Base-by-base conservation (phyloP, 2,113 vertebrate species). In the Lasiurus cinereus region DNA sequence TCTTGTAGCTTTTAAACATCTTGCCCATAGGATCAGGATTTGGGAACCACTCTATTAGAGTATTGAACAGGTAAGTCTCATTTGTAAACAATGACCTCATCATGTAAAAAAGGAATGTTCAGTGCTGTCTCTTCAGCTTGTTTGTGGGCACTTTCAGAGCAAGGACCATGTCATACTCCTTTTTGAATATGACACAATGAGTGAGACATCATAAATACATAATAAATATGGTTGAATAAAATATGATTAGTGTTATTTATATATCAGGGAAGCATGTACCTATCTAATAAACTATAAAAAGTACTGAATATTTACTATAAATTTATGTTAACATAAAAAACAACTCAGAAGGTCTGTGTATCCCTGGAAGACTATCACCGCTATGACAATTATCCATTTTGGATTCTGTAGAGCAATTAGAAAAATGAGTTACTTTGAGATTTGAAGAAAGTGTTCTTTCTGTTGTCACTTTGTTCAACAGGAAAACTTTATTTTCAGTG, bases 201-300 rank as follows among this genome's bases (percentile, higher is more conserved):
- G 70, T 83, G 87, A 84, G 24, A 62, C 59, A 69, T 78, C 62
- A 13, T 56, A 96, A 95, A 59, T 91, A 50, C 22, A 80, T 91
- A 89, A 77, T 77, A 88, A 95, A 88, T 85, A 50, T 74, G 54
- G 50, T 94, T 88, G 52, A 80, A 62, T 96, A 54, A n/a, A 92
- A 83, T 67, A 29, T 79, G 82, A 92, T 84, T 76, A 88, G 36
- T 90, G 66, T 86, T 92, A 92, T 92, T 94, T 96, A 94, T 97
- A 59, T 72, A 84, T 64, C 93, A 96, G 72, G 78, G 90, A 95
- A 90, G 77, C 77, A 97, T 95, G 89, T 85, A 94, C 92, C 92
- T 90, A 79, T 90, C 93, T 96, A 94, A 95, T 89, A 79, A 91
- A 70, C 66, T 92, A n/a, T 94, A 74, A 93, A 94, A 86, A 87